These are phyloP conservation scores for Gallinago jamesoni DNA, from an alignment of 2,113 vertebrate species.

Conservation along the genomic window DNA sequence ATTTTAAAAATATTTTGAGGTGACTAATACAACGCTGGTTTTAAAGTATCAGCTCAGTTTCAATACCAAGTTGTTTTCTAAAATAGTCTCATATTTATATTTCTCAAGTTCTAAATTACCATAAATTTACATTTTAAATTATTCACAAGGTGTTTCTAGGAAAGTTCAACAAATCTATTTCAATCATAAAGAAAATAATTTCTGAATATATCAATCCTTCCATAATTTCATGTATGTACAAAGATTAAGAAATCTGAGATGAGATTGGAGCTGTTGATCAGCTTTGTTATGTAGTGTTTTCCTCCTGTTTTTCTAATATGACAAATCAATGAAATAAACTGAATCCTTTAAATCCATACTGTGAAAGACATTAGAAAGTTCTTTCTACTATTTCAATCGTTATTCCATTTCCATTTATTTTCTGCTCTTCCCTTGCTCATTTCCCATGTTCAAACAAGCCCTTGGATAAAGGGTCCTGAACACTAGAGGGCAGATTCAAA, in stretches of 20 bases:
- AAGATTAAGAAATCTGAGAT: not conserved
- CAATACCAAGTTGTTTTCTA: not conserved
- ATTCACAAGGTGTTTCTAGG: not conserved
- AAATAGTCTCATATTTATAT: not conserved
- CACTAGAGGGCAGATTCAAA: constrained; percentile 41
- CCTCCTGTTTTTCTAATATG: not conserved
- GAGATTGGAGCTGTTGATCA: not conserved
- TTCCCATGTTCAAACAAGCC: fast-evolving
- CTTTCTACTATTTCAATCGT: not conserved
- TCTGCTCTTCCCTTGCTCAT: not conserved
- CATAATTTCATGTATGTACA: too few species aligned
- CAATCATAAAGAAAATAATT: not conserved
- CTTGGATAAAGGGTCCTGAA: not conserved
- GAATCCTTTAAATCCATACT: not conserved
- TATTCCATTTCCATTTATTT: not conserved
- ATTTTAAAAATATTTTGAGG: not conserved
- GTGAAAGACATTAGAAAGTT: not conserved
- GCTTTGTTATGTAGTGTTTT: not conserved
- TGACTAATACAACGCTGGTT: not conserved
- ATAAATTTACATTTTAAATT: not conserved
- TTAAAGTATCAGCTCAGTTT: not conserved
- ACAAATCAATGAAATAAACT: not conserved
- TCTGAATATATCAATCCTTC: not conserved
- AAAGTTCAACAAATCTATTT: not conserved
- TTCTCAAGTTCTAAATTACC: not conserved